Percentiles rank a stretch among this genome's conserved stretches.
Evolutionary conservation across 37 sponge, comb jelly and placozoan species (phyloP).

Genomic region (Hormiphora californensis): DNA sequence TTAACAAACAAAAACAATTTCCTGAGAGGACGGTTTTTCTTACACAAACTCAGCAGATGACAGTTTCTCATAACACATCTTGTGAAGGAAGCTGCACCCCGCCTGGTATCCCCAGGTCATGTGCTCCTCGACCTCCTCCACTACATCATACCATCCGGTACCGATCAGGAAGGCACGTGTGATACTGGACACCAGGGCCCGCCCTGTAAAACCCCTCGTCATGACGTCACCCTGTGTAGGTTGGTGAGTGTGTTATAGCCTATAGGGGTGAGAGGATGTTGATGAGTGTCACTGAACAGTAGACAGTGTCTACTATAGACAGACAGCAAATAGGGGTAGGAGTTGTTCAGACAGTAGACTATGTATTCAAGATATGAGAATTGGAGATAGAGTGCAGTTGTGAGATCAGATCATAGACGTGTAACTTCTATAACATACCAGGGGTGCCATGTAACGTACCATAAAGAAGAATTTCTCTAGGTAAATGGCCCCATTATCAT

Average conservation of each 20-base stretch:
- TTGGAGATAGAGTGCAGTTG: too few species aligned
- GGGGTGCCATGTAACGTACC: too few species aligned
- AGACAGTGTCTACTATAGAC: too few species aligned
- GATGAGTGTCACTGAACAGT: neutral
- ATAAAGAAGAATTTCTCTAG: slow-evolving; percentile 6
- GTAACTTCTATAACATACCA: too few species aligned
- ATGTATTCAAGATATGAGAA: too few species aligned
- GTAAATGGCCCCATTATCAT: neutral
- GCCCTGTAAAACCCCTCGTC: neutral
- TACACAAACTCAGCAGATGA: neutral
- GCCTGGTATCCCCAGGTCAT: neutral
- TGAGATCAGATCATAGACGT: too few species aligned
- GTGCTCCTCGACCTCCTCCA: neutral
- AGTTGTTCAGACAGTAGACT: too few species aligned
- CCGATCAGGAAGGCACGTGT: neutral
- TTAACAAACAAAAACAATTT: neutral
- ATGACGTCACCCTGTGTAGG: neutral
- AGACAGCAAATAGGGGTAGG: too few species aligned
- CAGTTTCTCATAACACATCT: neutral
- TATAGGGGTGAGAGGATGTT: neutral
- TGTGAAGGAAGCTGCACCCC: neutral
- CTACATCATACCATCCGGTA: slow-evolving; percentile 13
- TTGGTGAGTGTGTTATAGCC: neutral
- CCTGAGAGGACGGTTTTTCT: neutral
- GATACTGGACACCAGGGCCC: neutral